phyloP scores from a whole-genome alignment of 1,140 invertebrate genomes.

The Vanessa tameamea region DNA sequence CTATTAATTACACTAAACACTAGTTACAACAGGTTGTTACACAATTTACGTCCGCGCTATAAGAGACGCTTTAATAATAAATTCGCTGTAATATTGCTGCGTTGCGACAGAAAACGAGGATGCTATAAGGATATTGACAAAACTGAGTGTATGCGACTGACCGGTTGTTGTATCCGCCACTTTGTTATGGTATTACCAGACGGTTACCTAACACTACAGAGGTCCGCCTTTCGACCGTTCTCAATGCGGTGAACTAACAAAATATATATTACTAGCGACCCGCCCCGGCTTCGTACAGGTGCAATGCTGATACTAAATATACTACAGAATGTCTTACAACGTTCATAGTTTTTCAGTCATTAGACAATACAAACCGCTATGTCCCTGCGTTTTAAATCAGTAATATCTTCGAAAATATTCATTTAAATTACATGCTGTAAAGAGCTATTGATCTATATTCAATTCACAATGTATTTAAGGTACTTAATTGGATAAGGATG shows the following conservation, averaged over 20 bases:
- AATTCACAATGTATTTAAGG: no score
- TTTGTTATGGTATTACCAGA: slow-evolving; percentile 30
- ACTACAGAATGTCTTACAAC: no score
- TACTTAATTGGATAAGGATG: no score
- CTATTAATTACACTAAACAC: neutral
- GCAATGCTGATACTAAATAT: no score
- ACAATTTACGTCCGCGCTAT: slow-evolving; percentile 22
- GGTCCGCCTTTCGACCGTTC: slow-evolving; percentile 14
- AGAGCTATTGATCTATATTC: no score
- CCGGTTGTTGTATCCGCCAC: slow-evolving; percentile 24
- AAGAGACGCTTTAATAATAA: slow-evolving; percentile 23
- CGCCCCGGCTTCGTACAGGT: no score
- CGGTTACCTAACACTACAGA: slow-evolving; percentile 15
- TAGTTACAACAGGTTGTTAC: slow-evolving; percentile 12
- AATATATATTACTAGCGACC: neutral
- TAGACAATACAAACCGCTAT: no score
- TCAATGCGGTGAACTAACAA: neutral
- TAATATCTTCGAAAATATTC: no score
- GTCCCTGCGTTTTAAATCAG: no score
- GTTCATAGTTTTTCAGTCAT: no score
- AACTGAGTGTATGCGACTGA: slow-evolving; percentile 27
- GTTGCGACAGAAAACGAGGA: slow-evolving; percentile 42
- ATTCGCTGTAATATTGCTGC: slow-evolving; percentile 13
- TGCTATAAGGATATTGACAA: slow-evolving; percentile 43
- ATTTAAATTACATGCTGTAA: no score